Percentiles rank a stretch among this genome's conserved stretches.
These are phyloP conservation scores for Drosophila arawakana DNA, from an alignment of 1,140 invertebrate genomes.

Conservation along the genomic window DNA sequence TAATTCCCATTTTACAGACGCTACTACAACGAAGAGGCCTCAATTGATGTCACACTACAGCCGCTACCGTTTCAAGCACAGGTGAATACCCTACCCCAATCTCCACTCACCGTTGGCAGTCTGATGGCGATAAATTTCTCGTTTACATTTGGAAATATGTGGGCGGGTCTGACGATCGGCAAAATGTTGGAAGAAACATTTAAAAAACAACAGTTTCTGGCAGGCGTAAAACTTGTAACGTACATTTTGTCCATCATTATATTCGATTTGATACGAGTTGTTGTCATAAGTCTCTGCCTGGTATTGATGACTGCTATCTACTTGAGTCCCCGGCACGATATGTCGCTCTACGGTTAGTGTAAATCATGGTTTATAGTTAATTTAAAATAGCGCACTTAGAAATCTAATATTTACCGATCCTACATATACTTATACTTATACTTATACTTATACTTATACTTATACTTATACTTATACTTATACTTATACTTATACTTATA, in stretches of 20 bases:
- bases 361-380: no score
- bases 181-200: conserved; percentile 30
- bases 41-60: conserved; percentile 55
- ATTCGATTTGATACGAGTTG: background rate
- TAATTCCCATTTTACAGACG: conserved; percentile 13
- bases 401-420: no score
- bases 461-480: background rate
- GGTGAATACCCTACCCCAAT: conserved; percentile 33
- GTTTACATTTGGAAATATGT: conserved; percentile 36
- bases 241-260: background rate
- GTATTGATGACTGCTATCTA: conserved; percentile 16
- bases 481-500: background rate
- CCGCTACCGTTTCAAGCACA: conserved; percentile 41
- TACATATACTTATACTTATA: conserved; percentile 3
- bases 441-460: conserved; percentile 4
- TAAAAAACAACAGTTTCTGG: conserved; percentile 55
- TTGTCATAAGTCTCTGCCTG: background rate
- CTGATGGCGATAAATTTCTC: conserved; percentile 39
- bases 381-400: no score
- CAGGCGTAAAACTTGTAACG: conserved; percentile 25
- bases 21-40: conserved; percentile 43
- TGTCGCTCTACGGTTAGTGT: conserved; percentile 10
- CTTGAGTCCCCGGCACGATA: conserved; percentile 34
- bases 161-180: conserved; percentile 20
- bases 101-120: conserved; percentile 25